These are phyloP conservation scores for Drosophila equinoxialis DNA, from an alignment of 1,140 invertebrate genomes.

Conservation along the genomic window DNA sequence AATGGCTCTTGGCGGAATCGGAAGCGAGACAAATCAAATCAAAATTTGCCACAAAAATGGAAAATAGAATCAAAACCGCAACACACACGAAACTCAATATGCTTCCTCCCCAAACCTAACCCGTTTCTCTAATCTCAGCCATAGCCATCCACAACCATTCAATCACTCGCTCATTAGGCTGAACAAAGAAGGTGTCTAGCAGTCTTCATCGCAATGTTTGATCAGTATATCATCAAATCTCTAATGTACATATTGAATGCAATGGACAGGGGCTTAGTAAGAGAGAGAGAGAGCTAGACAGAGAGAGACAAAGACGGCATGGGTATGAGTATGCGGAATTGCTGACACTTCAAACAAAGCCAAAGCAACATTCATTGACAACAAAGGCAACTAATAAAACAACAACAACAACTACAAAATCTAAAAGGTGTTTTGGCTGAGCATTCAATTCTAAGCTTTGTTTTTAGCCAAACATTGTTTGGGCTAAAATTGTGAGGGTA, in stretches of 20 bases:
- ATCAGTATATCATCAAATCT: constrained; percentile 32
- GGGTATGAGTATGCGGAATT: constrained; percentile 1
- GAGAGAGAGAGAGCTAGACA: not conserved
- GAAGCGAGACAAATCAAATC: constrained; percentile 71
- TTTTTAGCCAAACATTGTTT: constrained; percentile 4
- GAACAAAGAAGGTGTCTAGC: constrained; percentile 56
- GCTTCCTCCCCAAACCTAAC: not conserved
- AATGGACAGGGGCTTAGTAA: not conserved
- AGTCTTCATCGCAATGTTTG: constrained; percentile 33
- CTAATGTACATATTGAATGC: constrained; percentile 14
- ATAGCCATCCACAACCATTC: not conserved
- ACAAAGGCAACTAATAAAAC: constrained; percentile 34
- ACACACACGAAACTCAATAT: constrained; percentile 47
- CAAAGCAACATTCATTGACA: constrained; percentile 37
- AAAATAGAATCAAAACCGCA: constrained; percentile 34
- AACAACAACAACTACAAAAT: constrained; percentile 2
- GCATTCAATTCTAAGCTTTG: constrained; percentile 6
- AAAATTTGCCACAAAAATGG: constrained; percentile 48
- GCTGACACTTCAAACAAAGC: constrained; percentile 55
- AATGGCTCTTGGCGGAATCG: constrained; percentile 59
- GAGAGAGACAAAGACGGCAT: not conserved
- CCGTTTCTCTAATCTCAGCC: not conserved
- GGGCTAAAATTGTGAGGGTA: not conserved
- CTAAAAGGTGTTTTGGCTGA: constrained; percentile 44
- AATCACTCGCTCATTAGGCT: constrained; percentile 55